Conservation (phyloP, 2,797 vertebrate species). For the Oreochromis grahami region DNA sequence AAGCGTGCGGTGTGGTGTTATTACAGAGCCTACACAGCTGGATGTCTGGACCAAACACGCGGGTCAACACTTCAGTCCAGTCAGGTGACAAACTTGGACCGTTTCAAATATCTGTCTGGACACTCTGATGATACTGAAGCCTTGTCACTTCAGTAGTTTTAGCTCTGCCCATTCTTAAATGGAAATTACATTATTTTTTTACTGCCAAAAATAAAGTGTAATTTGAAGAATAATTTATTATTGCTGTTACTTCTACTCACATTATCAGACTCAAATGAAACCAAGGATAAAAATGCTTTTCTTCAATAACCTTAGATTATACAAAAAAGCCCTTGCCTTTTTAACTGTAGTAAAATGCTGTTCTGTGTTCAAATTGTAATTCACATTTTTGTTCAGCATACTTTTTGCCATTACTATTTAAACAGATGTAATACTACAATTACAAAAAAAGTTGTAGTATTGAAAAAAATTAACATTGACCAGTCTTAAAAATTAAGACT, state of each 20-base stretch:
- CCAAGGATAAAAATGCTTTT: not conserved
- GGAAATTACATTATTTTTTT: not conserved
- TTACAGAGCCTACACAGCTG: slow-evolving; percentile 62
- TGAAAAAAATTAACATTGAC: too few relatives aligned
- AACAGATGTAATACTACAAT: not conserved
- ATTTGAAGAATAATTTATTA: not conserved
- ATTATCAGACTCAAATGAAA: not conserved
- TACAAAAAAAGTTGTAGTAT: too few relatives aligned
- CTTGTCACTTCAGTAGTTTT: not conserved
- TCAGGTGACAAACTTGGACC: slow-evolving; percentile 44
- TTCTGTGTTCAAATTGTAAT: not conserved
- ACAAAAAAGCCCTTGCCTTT: not conserved
- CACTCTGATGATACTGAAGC: slow-evolving; percentile 27
- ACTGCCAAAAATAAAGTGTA: not conserved
- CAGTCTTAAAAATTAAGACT: too few relatives aligned
- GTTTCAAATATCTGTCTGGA: slow-evolving; percentile 59
- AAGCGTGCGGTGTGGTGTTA: slow-evolving; percentile 50
- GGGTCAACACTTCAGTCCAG: slow-evolving; percentile 37
- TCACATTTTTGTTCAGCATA: not conserved
- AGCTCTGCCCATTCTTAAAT: slow-evolving; percentile 1
- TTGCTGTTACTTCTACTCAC: not conserved
- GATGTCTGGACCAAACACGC: slow-evolving; percentile 48
- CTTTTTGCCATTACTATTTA: not conserved
- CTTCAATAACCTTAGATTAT: not conserved
- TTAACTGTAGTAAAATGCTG: not conserved